phyloP scores from a whole-genome alignment of 2,113 vertebrate species.

The Alligator sinensis region DNA sequence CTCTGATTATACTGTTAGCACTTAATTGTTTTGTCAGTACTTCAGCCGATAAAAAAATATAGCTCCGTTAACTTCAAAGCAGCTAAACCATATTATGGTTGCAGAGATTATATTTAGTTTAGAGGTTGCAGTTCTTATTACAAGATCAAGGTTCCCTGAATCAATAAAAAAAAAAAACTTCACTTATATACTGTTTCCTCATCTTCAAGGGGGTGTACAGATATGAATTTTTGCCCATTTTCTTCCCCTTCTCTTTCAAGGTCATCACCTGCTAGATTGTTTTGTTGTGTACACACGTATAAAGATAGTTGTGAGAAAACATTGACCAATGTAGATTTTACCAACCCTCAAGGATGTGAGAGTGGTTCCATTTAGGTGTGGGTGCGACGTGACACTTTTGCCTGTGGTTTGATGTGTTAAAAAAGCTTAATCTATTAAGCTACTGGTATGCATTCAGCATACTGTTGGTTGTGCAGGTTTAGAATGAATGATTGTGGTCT shows the following conservation, averaged over 20 bases:
- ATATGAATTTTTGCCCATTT: background rate
- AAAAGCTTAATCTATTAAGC: constrained; percentile 44
- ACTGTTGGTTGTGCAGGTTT: background rate
- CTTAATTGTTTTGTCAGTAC: background rate
- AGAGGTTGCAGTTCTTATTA: background rate
- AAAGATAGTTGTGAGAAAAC: background rate
- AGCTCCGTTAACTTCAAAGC: background rate
- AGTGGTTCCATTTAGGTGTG: constrained; percentile 48
- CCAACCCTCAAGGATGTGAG: background rate
- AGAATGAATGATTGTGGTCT: constrained; percentile 67
- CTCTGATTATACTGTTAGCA: background rate
- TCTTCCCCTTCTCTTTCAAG: background rate
- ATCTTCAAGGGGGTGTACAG: background rate
- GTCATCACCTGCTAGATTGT: background rate
- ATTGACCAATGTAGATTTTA: background rate
- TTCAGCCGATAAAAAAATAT: background rate
- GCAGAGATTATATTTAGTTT: background rate
- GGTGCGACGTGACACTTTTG: constrained; percentile 68
- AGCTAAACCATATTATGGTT: background rate
- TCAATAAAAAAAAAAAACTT: background rate
- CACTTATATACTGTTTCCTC: background rate
- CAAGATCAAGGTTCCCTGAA: background rate
- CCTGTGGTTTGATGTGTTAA: constrained; percentile 67
- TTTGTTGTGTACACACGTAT: background rate
- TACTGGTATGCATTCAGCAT: background rate